A percentile compares a stretch with the other conserved stretches of the same genome.
phyloP scores from a whole-genome alignment of 1,140 invertebrate species.

The Teleopsis dalmanni region DNA sequence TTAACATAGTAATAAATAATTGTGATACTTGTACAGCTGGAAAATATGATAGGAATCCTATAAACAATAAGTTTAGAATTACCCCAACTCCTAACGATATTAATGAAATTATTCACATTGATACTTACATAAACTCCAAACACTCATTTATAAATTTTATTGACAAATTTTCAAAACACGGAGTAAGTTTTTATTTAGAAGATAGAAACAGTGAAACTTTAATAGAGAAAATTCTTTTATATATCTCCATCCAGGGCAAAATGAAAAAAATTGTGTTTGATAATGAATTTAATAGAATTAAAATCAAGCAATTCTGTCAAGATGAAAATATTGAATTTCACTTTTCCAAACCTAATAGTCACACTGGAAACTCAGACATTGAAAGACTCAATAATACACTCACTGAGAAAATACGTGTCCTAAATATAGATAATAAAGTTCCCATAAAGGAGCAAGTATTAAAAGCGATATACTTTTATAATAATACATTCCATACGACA shows the following conservation, averaged over 20 bases:
- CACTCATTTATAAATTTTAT: conserved; percentile 12
- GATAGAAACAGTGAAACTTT: no score
- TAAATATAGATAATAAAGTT: no score
- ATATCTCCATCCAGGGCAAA: conserved; percentile 13
- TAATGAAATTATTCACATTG: no score
- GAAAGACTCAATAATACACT: conserved; percentile 13
- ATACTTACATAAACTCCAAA: conserved; percentile 16
- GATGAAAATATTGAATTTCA: no score
- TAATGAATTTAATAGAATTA: conserved; percentile 14
- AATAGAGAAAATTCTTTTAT: no score
- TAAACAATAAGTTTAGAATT: no score
- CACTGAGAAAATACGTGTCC: conserved; percentile 14
- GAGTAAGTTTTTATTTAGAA: conserved; percentile 6
- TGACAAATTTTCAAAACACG: conserved; percentile 14
- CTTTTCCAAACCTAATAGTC: no score
- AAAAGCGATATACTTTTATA: no score
- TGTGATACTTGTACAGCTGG: conserved; percentile 15
- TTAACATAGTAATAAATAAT: conserved; percentile 17
- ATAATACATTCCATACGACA: no score
- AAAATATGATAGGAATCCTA: conserved; percentile 18
- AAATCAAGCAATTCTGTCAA: conserved; percentile 14
- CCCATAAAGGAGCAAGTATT: no score
- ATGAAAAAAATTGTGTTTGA: conserved; percentile 15
- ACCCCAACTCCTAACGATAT: no score
- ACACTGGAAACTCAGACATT: conserved; percentile 9